phyloP scores from a whole-genome alignment of 2,797 vertebrate species.

The Toxotes lorentzi region DNA sequence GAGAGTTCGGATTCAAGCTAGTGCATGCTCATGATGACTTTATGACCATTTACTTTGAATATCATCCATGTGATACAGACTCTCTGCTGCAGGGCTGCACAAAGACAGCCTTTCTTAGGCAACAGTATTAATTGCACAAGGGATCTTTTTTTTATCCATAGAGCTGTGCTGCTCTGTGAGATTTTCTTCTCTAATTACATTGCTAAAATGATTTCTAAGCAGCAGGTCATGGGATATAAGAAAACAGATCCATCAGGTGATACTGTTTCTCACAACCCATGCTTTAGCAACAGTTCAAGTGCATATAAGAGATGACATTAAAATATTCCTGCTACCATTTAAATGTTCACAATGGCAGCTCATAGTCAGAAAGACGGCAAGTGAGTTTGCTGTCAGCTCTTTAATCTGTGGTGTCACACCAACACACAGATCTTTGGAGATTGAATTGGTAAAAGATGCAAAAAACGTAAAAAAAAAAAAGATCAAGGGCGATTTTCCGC shows the following conservation, averaged over 20 bases:
- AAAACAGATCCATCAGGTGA: slow-evolving; percentile 7
- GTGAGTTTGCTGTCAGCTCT: slow-evolving; percentile 27
- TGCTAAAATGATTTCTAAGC: slow-evolving; percentile 18
- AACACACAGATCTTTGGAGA: slow-evolving; percentile 22
- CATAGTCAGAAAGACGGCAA: slow-evolving; percentile 15
- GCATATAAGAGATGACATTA: background rate
- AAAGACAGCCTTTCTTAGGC: slow-evolving; percentile 9
- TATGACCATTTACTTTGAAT: slow-evolving; percentile 22
- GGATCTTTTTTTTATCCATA: background rate
- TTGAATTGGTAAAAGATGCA: slow-evolving; percentile 45
- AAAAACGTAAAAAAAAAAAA: slow-evolving; percentile 9
- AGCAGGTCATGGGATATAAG: slow-evolving; percentile 26
- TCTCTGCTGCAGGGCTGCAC: slow-evolving; percentile 19
- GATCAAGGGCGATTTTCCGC: slow-evolving; percentile 49
- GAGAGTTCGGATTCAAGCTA: slow-evolving; percentile 2
- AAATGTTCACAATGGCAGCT: slow-evolving; percentile 2
- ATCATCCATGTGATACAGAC: slow-evolving; percentile 1
- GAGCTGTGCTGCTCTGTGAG: slow-evolving; percentile 24
- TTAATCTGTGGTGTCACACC: slow-evolving; percentile 27
- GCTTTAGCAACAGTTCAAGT: background rate
- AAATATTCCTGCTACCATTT: slow-evolving; percentile 11
- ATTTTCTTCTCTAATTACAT: slow-evolving; percentile 33
- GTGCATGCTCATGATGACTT: slow-evolving; percentile 1
- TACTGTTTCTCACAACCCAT: background rate
- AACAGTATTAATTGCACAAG: background rate